Evolutionary conservation across 2,888 invertebrate species (phyloP).

Genomic region (Nyleta sp.): DNA sequence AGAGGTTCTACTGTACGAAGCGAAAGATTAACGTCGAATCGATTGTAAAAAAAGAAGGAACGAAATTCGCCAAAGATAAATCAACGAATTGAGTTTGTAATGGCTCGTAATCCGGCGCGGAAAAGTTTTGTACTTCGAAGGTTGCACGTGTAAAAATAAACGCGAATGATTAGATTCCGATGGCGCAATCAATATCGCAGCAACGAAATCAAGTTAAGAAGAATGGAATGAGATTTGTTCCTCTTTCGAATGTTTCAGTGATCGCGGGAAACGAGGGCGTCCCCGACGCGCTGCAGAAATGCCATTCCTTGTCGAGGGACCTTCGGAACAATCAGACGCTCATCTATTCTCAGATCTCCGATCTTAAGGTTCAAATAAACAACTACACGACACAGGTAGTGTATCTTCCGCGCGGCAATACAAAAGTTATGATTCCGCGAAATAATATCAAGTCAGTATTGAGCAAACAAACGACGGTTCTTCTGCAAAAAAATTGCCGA

Average conservation of each 20-base stretch:
- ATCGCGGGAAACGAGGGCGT: slow-evolving; percentile 87
- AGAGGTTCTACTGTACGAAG: slow-evolving; percentile 29
- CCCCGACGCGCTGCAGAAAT: slow-evolving; percentile 88
- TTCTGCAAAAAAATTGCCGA: too few relatives aligned
- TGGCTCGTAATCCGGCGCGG: slow-evolving; percentile 11
- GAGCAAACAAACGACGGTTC: too few relatives aligned
- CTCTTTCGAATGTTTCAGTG: slow-evolving; percentile 83
- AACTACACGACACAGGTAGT: slow-evolving; percentile 84
- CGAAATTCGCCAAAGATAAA: too few relatives aligned
- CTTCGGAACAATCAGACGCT: slow-evolving; percentile 87
- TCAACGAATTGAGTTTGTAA: not conserved
- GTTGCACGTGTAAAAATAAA: slow-evolving; percentile 23
- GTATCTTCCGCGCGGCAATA: too few relatives aligned
- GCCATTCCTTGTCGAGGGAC: slow-evolving; percentile 88
- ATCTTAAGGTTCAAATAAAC: slow-evolving; percentile 84
- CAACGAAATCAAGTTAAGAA: slow-evolving; percentile 12
- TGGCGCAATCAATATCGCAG: slow-evolving; percentile 12
- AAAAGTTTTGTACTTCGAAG: slow-evolving; percentile 31
- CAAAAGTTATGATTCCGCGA: too few relatives aligned
- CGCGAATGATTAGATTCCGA: slow-evolving; percentile 22
- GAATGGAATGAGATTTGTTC: slow-evolving; percentile 7
- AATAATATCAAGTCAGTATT: too few relatives aligned
- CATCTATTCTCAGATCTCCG: slow-evolving; percentile 84
- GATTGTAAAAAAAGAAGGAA: slow-evolving; percentile 17
- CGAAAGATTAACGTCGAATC: too few relatives aligned